Evolutionary conservation across 2,113 vertebrate genomes (phyloP).

Genomic region (Pterocles orientalis): DNA sequence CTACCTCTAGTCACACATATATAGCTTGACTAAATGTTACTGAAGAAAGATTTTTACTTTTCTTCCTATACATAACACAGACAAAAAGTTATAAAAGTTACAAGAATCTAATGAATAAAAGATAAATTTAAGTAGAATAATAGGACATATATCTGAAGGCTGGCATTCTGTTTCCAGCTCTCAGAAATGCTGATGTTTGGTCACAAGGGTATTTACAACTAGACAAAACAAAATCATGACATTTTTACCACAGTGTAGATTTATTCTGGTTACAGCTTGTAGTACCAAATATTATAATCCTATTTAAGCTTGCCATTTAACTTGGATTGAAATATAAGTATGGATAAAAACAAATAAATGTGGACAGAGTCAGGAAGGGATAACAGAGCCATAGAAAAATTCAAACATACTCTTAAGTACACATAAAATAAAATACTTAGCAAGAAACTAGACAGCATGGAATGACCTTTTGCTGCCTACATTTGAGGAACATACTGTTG

Average conservation of each 20-base stretch:
- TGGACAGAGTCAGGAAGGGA: accelerated
- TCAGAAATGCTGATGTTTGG: neutral
- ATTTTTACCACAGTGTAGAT: neutral
- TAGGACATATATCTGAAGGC: neutral
- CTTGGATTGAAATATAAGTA: neutral
- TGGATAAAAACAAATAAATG: neutral
- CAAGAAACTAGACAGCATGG: neutral
- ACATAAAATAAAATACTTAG: neutral
- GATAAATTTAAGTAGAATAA: neutral
- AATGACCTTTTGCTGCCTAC: neutral
- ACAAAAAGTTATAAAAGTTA: neutral
- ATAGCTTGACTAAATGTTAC: neutral
- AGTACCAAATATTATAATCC: neutral
- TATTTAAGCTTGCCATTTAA: neutral
- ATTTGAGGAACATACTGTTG: neutral
- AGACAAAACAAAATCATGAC: neutral
- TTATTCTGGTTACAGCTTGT: neutral
- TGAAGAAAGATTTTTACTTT: neutral
- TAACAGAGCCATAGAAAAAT: neutral
- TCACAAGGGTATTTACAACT: neutral
- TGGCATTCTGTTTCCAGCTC: neutral
- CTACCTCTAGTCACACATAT: neutral
- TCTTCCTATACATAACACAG: neutral
- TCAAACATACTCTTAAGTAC: neutral
- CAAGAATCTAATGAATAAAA: neutral